Evolutionary conservation across 2,113 vertebrate species (phyloP).

Genomic region (Odobenus rosmarus): DNA sequence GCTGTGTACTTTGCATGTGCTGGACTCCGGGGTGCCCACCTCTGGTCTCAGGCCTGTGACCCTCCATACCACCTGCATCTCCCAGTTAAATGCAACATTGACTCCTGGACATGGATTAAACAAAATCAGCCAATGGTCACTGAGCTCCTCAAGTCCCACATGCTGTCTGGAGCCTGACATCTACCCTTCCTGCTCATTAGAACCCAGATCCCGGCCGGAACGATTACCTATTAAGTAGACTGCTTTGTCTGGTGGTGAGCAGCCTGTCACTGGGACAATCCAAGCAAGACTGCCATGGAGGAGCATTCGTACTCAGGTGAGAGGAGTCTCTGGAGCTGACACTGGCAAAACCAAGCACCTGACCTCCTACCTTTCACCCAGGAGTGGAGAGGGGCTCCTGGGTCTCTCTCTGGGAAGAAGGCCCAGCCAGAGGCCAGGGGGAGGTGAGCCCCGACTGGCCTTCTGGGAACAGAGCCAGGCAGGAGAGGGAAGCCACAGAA

Average conservation of each 20-base stretch:
- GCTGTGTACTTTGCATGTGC: fast-evolving
- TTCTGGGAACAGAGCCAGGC: not conserved
- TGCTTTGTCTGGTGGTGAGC: not conserved
- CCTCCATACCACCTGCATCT: not conserved
- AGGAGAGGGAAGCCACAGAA: not conserved
- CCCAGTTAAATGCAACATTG: not conserved
- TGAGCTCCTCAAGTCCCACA: not conserved
- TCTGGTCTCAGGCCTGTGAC: not conserved
- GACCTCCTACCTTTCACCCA: too few species aligned
- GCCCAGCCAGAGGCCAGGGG: not conserved
- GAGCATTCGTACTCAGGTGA: slow-evolving; percentile 38
- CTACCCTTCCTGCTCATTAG: not conserved
- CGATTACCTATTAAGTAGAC: not conserved
- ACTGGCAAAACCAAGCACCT: not conserved
- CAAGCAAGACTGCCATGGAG: slow-evolving; percentile 52
- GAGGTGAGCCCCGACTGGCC: not conserved
- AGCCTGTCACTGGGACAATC: not conserved
- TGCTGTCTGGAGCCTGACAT: not conserved
- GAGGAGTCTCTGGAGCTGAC: not conserved
- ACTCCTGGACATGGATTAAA: not conserved
- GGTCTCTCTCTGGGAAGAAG: not conserved
- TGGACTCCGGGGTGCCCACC: not conserved
- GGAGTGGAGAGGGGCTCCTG: not conserved
- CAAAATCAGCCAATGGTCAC: not conserved
- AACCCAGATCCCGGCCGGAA: not conserved